Evolutionary conservation across 2,113 vertebrate genomes (phyloP), one percentile per base, ranked within the genome.

Genomic region (Saccopteryx bilineata): DNA sequence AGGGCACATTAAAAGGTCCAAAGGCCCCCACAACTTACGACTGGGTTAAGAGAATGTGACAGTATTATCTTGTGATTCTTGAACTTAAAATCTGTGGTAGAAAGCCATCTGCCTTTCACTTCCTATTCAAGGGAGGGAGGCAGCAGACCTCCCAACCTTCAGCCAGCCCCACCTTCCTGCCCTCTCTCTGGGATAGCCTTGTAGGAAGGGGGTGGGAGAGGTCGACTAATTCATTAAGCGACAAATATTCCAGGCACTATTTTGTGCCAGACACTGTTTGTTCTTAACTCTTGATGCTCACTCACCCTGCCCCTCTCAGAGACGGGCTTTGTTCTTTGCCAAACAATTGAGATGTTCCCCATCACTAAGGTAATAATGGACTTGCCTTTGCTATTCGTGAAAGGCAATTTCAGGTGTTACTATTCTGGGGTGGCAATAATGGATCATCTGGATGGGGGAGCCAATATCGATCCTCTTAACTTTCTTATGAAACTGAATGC

Each of bases 381-480:
- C 48, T 72, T 88, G 33, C 33, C 66, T 72, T 82, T 74, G 33
- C 56, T 96, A 39, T 92, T 83, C 19, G 65, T 31, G 10, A 94
- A 88, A n/a, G 21, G 28, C 69, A 39, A 78, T 87, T 84, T 66
- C 1, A 14, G 72, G 13, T 82, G 65, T 69, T 87, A 48, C 31
- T 76, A 31, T 65, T 92, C 75, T 72, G 63, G 24, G 26, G 23
- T 69, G 48, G 48, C 58, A 50, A 78, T 58, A 54, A 48, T 5
- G 7, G 69, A 58, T 83, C 78, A 72, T 78, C 33, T 74, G 39
- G 26, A 68, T 54, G 24, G 19, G 56, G 28, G 28, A 23, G 48
- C n/a, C 48, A 74, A 4, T 68, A 28, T 21, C 10, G 65, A 54
- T 31, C 65, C 74, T 56, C 72, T 31, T 52, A 58, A 69, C 26